These are phyloP conservation scores for Calephelis virginiensis DNA, from an alignment of 1,140 invertebrate genomes.

Conservation along the genomic window DNA sequence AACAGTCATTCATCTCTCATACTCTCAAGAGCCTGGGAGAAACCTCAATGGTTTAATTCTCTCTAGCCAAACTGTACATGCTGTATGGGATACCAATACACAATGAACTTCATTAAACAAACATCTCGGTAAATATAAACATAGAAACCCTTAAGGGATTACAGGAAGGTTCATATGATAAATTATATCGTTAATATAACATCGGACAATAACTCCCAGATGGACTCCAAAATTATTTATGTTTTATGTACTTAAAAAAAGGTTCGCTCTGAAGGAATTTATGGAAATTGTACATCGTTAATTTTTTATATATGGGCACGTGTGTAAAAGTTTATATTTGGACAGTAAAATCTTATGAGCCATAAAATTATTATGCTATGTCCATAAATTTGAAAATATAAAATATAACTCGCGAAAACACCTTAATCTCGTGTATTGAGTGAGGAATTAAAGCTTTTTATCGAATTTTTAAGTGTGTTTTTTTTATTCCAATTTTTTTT, in stretches of 20 bases:
- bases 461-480: too few species aligned
- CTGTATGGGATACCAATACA: too few species aligned
- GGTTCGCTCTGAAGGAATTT: constrained; percentile 9
- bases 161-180: not conserved
- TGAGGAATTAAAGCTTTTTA: constrained; percentile 5
- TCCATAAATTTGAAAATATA: constrained; percentile 4
- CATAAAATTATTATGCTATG: constrained; percentile 10
- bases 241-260: constrained; percentile 11
- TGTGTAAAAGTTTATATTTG: constrained; percentile 9
- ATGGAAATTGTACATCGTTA: constrained; percentile 6
- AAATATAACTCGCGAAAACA: constrained; percentile 1
- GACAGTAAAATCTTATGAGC: constrained; percentile 13
- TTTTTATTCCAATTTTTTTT: too few species aligned
- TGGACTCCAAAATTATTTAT: not conserved
- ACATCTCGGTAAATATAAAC: not conserved
- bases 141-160: constrained; percentile 5
- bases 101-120: not conserved
- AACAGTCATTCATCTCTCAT: too few species aligned
- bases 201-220: not conserved
- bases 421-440: constrained; percentile 15
- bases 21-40: too few species aligned
- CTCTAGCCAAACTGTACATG: too few species aligned
- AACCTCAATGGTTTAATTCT: too few species aligned
- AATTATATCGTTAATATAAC: not conserved
- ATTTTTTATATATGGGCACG: constrained; percentile 3